Evolutionary conservation across 1,140 invertebrate genomes (phyloP), one percentile per base, ranked within the genome.

Genomic region (Drosophila chauvacae): DNA sequence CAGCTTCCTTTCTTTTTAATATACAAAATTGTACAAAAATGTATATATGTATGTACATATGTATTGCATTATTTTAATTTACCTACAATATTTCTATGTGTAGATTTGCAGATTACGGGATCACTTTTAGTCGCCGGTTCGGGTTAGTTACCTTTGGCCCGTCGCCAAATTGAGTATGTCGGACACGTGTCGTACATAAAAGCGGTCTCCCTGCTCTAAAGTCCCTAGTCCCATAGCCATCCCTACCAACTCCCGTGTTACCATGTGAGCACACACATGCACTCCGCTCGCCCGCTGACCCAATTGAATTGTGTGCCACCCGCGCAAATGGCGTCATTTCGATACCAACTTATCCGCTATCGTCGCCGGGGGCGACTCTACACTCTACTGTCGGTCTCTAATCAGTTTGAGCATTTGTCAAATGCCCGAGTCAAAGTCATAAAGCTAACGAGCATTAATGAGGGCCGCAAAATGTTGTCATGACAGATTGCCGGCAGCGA

Each of bases 131-230:
- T 47, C 33, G 26, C 42, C n/a, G 18, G 45, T 42, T 13, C n/a
- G 35, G 23, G 20, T 68, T 62, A 60, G 51, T 63, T 59, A 57
- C 62, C 62, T 77, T 59, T 14, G 10, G 20, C 33, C 39, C 30
- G 18, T 28, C 61, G 48, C 63, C 66, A 65, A 42, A 75, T 87
- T 91, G 64, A 70, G 70, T 75, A 83, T 83, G 82, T 82, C 56
- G 28, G 72, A 81, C 86, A 90, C 86, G 86, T 87, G 86, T 74
- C 59, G 56, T 51, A 73, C 66, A 90, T 90, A 85, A 90, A 81
- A 70, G 23, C 69, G 45, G 53, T 66, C 63, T 79, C 39, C 73
- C 73, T 64, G 62, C 62, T 79, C 48, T 44, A 41, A n/a, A 57
- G 45, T 39, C 50, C 23, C 58, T 55, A 56, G 58, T 13, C 45